These are phyloP conservation scores for Anolis apletophallus DNA, from an alignment of 2,797 vertebrate species.

Conservation along the genomic window DNA sequence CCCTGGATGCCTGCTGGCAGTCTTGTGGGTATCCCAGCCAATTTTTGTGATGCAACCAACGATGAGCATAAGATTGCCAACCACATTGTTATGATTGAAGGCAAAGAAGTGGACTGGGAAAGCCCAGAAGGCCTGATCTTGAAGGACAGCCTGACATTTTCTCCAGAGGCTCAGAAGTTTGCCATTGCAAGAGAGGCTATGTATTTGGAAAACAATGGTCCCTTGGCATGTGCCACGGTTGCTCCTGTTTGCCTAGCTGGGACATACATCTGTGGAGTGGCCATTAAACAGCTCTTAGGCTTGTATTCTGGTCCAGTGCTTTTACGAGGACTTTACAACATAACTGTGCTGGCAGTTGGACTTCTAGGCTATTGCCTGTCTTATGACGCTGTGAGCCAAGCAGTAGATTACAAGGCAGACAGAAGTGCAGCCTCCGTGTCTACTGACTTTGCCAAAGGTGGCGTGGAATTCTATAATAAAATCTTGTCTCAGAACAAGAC, in stretches of 20 bases:
- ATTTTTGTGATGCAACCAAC: conserved; percentile 83
- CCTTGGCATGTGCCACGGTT: conserved; percentile 79
- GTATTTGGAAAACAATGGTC: conserved; percentile 80
- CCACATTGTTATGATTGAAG: conserved; percentile 83
- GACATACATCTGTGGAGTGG: conserved; percentile 81
- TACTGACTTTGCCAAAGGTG: conserved; percentile 84
- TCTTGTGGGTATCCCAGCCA: conserved; percentile 88
- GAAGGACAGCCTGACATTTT: conserved; percentile 85
- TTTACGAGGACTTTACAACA: conserved; percentile 79
- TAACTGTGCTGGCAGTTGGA: conserved; percentile 77
- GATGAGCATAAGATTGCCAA: conserved; percentile 79
- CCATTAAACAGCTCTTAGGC: conserved; percentile 85
- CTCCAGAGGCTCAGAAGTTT: conserved; percentile 88
- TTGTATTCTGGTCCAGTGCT: conserved; percentile 78
- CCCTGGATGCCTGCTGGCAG: conserved; percentile 87
- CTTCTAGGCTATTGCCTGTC: conserved; percentile 81
- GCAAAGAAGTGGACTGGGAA: conserved; percentile 85
- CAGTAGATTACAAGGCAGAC: conserved; percentile 87
- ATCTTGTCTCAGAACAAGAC: conserved; percentile 86
- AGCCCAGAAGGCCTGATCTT: conserved; percentile 80
- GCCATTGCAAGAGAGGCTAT: conserved; percentile 88
- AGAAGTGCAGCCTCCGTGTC: conserved; percentile 82
- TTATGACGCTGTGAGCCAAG: conserved; percentile 82
- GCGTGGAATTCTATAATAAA: conserved; percentile 94
- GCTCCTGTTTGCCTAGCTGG: conserved; percentile 86